Evolutionary conservation across 2,888 invertebrate species (phyloP).

Genomic region (Nematopogon swammerdamellus): DNA sequence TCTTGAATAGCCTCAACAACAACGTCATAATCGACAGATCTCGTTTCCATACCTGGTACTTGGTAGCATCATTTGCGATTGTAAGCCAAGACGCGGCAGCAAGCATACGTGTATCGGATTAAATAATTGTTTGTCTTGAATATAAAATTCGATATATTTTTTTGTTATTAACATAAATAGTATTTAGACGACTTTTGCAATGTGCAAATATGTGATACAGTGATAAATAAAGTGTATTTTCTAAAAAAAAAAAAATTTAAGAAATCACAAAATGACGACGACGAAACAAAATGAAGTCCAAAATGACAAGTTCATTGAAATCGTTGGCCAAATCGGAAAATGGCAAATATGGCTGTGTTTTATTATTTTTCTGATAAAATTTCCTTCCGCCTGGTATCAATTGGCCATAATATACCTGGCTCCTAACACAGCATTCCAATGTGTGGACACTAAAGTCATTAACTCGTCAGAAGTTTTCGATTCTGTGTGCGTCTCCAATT

Average conservation of each 20-base stretch:
- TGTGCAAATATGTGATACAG: too few relatives aligned
- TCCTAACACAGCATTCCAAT: conserved; percentile 56
- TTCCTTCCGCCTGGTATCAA: conserved; percentile 77
- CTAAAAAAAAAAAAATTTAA: conserved; percentile 23
- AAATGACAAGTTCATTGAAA: conserved; percentile 22
- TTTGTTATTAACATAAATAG: too few relatives aligned
- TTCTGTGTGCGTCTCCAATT: conserved; percentile 49
- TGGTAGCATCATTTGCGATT: too few relatives aligned
- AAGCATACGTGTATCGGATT: too few relatives aligned
- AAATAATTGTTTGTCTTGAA: too few relatives aligned
- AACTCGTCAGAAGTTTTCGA: conserved; percentile 24
- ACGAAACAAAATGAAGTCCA: conserved; percentile 20
- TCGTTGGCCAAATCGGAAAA: conserved; percentile 54
- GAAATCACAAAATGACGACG: conserved; percentile 14
- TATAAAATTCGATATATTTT: too few relatives aligned
- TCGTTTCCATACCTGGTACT: too few relatives aligned
- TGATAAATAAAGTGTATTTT: too few relatives aligned
- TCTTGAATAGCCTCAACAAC: too few relatives aligned
- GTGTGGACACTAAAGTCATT: conserved; percentile 28
- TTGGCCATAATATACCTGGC: conserved; percentile 71
- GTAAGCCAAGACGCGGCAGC: too few relatives aligned
- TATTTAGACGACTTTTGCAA: too few relatives aligned
- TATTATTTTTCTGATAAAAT: conserved; percentile 65
- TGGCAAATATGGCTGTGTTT: conserved; percentile 69
- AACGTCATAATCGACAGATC: too few relatives aligned